A percentile compares a stretch with the other conserved stretches of the same genome.
Evolutionary conservation across 1,140 invertebrate species (phyloP).

Genomic region (Phenacoccus solenopsis): DNA sequence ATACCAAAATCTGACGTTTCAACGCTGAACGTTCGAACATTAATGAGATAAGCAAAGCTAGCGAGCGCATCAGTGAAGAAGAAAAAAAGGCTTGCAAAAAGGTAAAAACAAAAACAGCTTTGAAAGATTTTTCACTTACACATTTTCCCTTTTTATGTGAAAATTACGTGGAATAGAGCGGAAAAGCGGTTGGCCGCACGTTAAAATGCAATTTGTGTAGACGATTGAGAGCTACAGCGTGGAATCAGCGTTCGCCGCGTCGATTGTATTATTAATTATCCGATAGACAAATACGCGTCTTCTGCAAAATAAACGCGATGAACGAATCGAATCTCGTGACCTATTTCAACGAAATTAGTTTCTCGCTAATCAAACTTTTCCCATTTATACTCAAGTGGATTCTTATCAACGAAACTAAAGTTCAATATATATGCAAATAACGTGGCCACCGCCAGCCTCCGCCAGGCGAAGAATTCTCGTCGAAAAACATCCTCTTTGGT

Average conservation of each 20-base stretch:
- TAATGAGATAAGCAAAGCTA: background rate
- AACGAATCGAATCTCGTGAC: slow-evolving; percentile 10
- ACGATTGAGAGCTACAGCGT: background rate
- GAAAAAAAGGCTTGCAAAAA: background rate
- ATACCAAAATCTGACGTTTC: background rate
- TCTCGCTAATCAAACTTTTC: slow-evolving; percentile 14
- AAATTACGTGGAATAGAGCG: background rate
- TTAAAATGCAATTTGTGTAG: no score
- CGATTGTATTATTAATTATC: background rate
- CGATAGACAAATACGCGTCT: background rate
- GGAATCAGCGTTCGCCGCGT: background rate
- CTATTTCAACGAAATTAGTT: slow-evolving; percentile 10
- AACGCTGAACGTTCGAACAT: background rate
- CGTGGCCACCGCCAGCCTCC: no score
- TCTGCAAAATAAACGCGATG: background rate
- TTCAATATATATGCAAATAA: slow-evolving; percentile 18
- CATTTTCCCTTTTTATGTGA: background rate
- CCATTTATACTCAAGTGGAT: slow-evolving; percentile 9
- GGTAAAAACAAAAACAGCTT: background rate
- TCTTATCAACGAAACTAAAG: slow-evolving; percentile 12
- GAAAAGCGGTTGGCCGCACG: no score
- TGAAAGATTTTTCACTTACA: background rate
- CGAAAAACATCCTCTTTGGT: background rate
- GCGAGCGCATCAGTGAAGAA: background rate
- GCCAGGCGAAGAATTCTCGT: background rate